A percentile compares a stretch with the other conserved stretches of the same genome.
These are phyloP conservation scores for Sinocyclocheilus anshuiensis DNA, from an alignment of 2,113 vertebrate genomes.

Conservation along the genomic window DNA sequence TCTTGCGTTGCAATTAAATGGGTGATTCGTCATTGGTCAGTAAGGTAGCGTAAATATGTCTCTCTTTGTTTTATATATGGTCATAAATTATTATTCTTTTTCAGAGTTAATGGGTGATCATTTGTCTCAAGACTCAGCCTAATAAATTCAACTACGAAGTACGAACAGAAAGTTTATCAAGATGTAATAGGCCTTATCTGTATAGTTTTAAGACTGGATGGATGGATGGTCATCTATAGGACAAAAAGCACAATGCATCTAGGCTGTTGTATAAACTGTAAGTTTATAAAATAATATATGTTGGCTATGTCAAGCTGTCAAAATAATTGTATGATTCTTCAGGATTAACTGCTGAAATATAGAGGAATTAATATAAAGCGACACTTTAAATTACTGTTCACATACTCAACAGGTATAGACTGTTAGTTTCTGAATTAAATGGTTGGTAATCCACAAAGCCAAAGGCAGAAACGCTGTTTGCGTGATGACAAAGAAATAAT, in stretches of 20 bases:
- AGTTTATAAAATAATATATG: neutral
- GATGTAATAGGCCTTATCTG: neutral
- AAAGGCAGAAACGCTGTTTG: slow-evolving; percentile 15
- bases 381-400: slow-evolving; percentile 28
- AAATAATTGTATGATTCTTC: neutral
- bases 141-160: neutral
- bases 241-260: neutral
- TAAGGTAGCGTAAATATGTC: slow-evolving; percentile 4
- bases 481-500: slow-evolving; percentile 54
- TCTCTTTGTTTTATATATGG: neutral
- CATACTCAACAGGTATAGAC: neutral
- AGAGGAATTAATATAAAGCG: neutral
- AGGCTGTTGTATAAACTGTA: neutral
- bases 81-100: neutral
- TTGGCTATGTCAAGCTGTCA: neutral
- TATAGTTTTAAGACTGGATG: neutral
- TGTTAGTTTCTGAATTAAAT: slow-evolving; percentile 20
- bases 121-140: neutral
- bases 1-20: neutral
- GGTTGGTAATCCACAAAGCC: neutral
- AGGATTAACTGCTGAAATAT: neutral
- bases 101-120: neutral
- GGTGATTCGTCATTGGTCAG: neutral
- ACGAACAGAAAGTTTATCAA: neutral
- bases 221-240: neutral